A percentile compares a stretch with the other conserved stretches of the same genome.
Conservation (phyloP, 1,140 invertebrate species). For the Formica exsecta region DNA sequence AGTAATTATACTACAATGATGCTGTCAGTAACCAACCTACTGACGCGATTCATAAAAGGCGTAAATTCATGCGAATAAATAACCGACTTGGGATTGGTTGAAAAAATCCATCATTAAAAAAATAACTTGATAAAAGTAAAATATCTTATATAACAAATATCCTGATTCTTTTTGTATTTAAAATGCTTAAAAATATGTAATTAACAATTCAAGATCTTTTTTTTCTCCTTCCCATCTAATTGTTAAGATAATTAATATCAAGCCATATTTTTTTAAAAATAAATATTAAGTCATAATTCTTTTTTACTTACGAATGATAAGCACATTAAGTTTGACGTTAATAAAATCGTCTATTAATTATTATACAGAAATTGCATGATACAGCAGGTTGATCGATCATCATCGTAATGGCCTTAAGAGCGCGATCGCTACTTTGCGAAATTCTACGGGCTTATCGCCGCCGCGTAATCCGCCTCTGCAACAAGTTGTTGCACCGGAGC, state of each 20-base stretch:
- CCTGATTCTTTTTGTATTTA: background rate
- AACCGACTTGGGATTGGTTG: background rate
- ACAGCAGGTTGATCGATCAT: conserved; percentile 37
- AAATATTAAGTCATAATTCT: background rate
- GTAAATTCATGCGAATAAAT: background rate
- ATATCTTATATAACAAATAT: background rate
- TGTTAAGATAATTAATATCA: background rate
- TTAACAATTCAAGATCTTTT: background rate
- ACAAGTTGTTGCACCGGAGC: conserved; percentile 42
- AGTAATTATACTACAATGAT: conserved; percentile 23
- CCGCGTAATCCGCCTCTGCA: conserved; percentile 27
- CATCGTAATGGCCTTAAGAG: conserved; percentile 16
- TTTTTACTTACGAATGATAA: background rate
- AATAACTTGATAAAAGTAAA: background rate
- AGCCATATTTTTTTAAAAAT: background rate
- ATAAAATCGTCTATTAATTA: conserved; percentile 36
- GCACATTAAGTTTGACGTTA: conserved; percentile 22
- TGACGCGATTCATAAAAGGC: background rate
- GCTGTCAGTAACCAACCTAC: background rate
- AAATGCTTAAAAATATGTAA: background rate
- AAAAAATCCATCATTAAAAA: background rate
- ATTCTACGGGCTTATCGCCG: conserved; percentile 24
- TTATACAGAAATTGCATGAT: conserved; percentile 35
- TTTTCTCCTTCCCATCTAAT: too few relatives aligned
- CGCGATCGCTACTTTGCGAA: conserved; percentile 32